phyloP scores from a whole-genome alignment of 2,113 vertebrate species.

The Patagioenas fasciata region DNA sequence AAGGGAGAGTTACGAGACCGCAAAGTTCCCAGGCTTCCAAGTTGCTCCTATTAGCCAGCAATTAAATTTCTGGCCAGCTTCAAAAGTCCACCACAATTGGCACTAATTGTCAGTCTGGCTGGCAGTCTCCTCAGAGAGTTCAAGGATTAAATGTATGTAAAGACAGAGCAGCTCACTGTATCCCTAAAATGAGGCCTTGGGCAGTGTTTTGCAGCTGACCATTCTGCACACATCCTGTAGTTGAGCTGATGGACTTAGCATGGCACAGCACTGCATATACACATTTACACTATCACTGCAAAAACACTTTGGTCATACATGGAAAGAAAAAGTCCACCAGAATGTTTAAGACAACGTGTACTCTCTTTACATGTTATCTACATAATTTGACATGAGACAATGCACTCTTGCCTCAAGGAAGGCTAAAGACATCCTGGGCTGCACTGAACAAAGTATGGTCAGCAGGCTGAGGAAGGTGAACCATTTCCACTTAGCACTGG shows the following conservation, averaged over 20 bases:
- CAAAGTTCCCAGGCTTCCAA: slow-evolving; percentile 50
- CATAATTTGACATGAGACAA: neutral
- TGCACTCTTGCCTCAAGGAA: neutral
- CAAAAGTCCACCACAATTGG: slow-evolving; percentile 4
- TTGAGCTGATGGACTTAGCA: neutral
- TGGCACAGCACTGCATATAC: neutral
- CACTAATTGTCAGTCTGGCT: neutral
- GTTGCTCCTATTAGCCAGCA: neutral
- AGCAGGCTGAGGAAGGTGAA: neutral
- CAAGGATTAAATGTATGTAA: neutral
- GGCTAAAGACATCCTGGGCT: neutral
- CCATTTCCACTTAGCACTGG: neutral
- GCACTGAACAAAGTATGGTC: neutral
- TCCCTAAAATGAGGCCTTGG: neutral
- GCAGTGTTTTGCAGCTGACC: neutral
- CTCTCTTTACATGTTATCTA: neutral
- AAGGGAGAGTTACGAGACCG: slow-evolving; percentile 40
- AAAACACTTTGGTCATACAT: neutral
- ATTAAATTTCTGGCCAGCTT: slow-evolving; percentile 36
- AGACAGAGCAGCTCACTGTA: neutral
- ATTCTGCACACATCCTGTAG: too few relatives aligned
- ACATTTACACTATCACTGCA: neutral
- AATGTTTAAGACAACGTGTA: neutral
- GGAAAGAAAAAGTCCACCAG: neutral
- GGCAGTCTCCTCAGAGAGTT: neutral